Evolutionary conservation across 1,140 invertebrate species (phyloP), one percentile per base, ranked within the genome.

Genomic region (Diuraphis noxia): DNA sequence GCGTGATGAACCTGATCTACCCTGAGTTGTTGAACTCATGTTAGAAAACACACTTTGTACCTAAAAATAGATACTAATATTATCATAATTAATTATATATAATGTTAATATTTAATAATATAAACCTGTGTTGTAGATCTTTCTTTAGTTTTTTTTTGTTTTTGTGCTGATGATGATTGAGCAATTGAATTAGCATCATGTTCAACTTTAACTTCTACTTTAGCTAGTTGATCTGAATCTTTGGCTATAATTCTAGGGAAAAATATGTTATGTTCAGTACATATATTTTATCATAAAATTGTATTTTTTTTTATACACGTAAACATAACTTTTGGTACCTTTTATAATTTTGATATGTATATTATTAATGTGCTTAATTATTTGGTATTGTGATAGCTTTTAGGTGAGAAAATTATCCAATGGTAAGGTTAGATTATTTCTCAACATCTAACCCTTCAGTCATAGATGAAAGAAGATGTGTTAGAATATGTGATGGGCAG

Each of bases 111-210:
- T 46, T 13, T 46, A 85, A 2, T 43, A 40, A 56, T 40, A 86
- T 13, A 25, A 52, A 91, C 89, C 25, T 91, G 89, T 52, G 89
- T 91, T 30, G 77, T 81, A 52, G 77, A 52, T 91, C 36, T 91
- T 91, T 91, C 89, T 56, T 91, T 91, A 49, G 19, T 25, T 91
- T 91, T 91, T 91, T 91, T 91, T 21, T 82, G 89, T 81, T 91
- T 91, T 81, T 91, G 89, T 63, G 36, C 13, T 19, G 86, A 88
- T 1, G 36, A 38, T 63, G 6, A 72, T 40, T 43, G 9, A 30
- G 89, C n/a, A 46, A 5, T 34, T 36, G 77, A 40, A 49, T 52
- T 52, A 81, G 40, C 41, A 52, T 81, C 77, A 49, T 91, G 19
- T 52, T 91, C 89, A 6, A 91, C 7, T 91, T 91, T 91, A 6